phyloP scores from a whole-genome alignment of 2,888 invertebrate genomes.

The Xestobium rufovillosum region DNA sequence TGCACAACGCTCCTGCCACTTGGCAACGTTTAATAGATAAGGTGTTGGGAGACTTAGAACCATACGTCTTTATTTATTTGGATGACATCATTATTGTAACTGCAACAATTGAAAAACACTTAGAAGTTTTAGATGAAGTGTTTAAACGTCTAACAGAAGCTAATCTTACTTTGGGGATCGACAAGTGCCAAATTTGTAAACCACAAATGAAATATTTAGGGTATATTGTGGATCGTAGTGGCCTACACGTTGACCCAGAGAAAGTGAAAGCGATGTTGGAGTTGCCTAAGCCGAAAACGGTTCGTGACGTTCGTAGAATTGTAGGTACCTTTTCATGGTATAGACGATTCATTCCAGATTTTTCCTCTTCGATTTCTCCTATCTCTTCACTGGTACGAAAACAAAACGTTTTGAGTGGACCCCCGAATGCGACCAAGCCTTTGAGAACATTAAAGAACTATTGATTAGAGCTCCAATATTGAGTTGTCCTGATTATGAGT shows the following conservation, averaged over 20 bases:
- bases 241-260: constrained; percentile 14
- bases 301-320: too few relatives aligned
- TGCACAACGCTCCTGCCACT: too few relatives aligned
- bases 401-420: too few relatives aligned
- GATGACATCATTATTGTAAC: constrained; percentile 14
- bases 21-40: too few relatives aligned
- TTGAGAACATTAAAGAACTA: constrained; percentile 6
- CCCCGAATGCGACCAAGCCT: constrained; percentile 6
- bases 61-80: constrained; percentile 17
- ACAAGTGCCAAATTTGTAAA: constrained; percentile 17
- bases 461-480: constrained; percentile 12
- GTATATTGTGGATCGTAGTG: constrained; percentile 14
- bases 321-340: too few relatives aligned
- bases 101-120: constrained; percentile 4
- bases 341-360: too few relatives aligned
- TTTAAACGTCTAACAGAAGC: constrained; percentile 9
- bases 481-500: constrained; percentile 10
- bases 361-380: too few relatives aligned
- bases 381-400: too few relatives aligned
- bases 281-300: too few relatives aligned
- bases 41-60: constrained; percentile 16
- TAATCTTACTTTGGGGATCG: constrained; percentile 13
- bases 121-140: constrained; percentile 8
- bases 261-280: too few relatives aligned
- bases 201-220: too few relatives aligned